Evolutionary conservation across 2,888 invertebrate genomes (phyloP).

Genomic region (Diabrotica balteata): DNA sequence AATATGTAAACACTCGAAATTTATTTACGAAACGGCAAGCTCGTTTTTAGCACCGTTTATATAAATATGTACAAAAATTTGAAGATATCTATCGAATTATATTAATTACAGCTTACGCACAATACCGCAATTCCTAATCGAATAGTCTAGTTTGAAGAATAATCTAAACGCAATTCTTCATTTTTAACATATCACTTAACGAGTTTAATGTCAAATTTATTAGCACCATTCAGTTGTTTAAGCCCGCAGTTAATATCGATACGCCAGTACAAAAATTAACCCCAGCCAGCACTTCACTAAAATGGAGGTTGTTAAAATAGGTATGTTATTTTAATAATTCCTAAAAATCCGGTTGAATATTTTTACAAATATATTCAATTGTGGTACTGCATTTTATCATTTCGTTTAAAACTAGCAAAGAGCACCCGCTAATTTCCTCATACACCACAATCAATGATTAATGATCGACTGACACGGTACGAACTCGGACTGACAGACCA

Average conservation of each 20-base stretch:
- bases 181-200: constrained; percentile 30
- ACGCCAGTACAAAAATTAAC: constrained; percentile 37
- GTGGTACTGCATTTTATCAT: constrained; percentile 42
- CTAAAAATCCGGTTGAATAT: constrained; percentile 12
- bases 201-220: constrained; percentile 34
- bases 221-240: constrained; percentile 47
- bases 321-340: constrained; percentile 12
- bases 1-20: constrained; percentile 8
- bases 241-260: constrained; percentile 39
- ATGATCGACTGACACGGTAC: constrained; percentile 50
- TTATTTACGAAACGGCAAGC: constrained; percentile 20
- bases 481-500: constrained; percentile 36
- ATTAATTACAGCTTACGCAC: constrained; percentile 40
- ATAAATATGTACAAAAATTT: constrained; percentile 28
- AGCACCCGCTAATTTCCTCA: constrained; percentile 30
- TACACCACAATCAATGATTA: constrained; percentile 56
- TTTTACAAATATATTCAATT: constrained; percentile 13
- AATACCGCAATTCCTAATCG: constrained; percentile 17
- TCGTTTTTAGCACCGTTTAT: constrained; percentile 4
- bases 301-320: constrained; percentile 47
- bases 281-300: constrained; percentile 50
- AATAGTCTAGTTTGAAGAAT: constrained; percentile 18
- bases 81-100: constrained; percentile 19
- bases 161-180: constrained; percentile 28
- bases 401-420: constrained; percentile 40